phyloP scores from a whole-genome alignment of 2,797 vertebrate species.

The Botia kubotai region DNA sequence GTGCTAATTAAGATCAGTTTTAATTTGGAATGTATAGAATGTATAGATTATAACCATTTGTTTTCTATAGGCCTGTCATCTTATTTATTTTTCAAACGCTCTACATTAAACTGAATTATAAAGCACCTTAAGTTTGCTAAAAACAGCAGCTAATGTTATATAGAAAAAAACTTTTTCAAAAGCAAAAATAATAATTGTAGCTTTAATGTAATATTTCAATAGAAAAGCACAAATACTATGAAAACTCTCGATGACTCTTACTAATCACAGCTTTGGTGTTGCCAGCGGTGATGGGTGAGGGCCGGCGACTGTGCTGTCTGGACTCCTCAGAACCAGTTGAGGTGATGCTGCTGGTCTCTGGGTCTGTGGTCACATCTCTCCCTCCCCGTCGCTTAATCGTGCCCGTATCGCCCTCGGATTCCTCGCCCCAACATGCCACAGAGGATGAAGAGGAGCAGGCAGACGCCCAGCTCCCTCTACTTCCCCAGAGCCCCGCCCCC shows the following conservation, averaged over 20 bases:
- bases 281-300: slow-evolving; percentile 84
- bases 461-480: slow-evolving; percentile 94
- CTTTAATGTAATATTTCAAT: no score
- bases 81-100: no score
- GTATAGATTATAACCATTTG: no score
- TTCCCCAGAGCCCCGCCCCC: slow-evolving; percentile 81
- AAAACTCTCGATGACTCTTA: slow-evolving; percentile 67
- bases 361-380: slow-evolving; percentile 90
- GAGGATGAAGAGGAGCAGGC: slow-evolving; percentile 80
- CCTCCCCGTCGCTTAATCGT: slow-evolving; percentile 97
- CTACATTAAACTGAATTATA: no score
- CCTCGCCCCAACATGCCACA: slow-evolving; percentile 96
- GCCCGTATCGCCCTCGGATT: slow-evolving; percentile 96
- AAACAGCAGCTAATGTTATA: no score
- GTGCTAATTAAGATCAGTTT: no score
- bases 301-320: slow-evolving; percentile 83
- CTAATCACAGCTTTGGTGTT: slow-evolving; percentile 85
- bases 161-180: no score
- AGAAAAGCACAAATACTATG: no score
- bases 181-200: no score
- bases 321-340: slow-evolving; percentile 88
- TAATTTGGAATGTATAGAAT: no score
- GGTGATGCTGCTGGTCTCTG: slow-evolving; percentile 89
- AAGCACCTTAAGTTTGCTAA: no score
- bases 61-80: no score